These are phyloP conservation scores for Lophotis ruficrista DNA, from an alignment of 2,113 vertebrate species.

Conservation along the genomic window DNA sequence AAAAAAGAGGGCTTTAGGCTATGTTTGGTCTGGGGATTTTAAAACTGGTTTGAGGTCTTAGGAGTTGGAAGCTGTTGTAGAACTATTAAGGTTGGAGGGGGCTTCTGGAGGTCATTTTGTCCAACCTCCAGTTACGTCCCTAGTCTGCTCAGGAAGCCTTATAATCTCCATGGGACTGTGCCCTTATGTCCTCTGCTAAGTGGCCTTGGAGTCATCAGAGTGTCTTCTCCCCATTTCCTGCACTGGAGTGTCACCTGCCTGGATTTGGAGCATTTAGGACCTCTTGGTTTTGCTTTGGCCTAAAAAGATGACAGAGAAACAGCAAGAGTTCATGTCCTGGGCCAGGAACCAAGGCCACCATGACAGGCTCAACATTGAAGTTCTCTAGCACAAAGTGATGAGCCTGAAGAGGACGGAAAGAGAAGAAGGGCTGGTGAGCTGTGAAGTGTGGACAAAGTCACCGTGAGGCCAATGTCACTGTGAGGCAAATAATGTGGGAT, in stretches of 20 bases:
- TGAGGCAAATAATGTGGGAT: not conserved
- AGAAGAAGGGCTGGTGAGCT: not conserved
- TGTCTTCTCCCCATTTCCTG: not conserved
- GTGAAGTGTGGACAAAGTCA: not conserved
- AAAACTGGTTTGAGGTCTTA: not conserved
- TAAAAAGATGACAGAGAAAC: not conserved
- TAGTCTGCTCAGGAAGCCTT: not conserved
- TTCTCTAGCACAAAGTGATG: not conserved
- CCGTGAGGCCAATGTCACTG: rapidly evolving
- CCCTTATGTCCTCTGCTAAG: not conserved
- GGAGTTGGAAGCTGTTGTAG: not conserved
- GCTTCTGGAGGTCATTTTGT: not conserved
- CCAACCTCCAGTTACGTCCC: not conserved
- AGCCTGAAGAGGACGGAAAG: not conserved
- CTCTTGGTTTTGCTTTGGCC: not conserved
- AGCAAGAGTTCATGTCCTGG: not conserved
- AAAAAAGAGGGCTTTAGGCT: not conserved
- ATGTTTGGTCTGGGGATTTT: rapidly evolving
- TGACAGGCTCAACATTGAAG: rapidly evolving
- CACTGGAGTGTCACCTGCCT: not conserved
- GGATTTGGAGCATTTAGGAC: not conserved
- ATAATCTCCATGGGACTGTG: not conserved
- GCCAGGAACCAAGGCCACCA: not conserved
- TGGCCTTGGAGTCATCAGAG: too few species aligned
- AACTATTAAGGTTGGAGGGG: not conserved